phyloP scores from a whole-genome alignment of 2,797 vertebrate species.

The Hafferia zeledoni region DNA sequence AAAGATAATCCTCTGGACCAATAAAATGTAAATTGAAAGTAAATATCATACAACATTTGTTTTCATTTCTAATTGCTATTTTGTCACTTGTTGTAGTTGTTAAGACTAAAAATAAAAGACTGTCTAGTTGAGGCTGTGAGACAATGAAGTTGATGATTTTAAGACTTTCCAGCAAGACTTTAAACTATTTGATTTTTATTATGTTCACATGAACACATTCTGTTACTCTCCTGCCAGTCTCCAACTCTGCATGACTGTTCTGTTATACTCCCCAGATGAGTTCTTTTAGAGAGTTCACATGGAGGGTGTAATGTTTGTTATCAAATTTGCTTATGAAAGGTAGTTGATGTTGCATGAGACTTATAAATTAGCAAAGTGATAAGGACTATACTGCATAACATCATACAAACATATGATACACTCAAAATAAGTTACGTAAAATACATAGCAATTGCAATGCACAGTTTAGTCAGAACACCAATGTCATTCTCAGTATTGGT shows the following conservation, averaged over 20 bases:
- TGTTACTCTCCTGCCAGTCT: background rate
- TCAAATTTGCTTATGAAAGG: background rate
- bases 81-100: background rate
- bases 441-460: fast-evolving
- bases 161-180: background rate
- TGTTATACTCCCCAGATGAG: fast-evolving
- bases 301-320: background rate
- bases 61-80: background rate
- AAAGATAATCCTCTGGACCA: background rate
- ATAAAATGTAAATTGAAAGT: background rate
- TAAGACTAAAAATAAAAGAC: background rate
- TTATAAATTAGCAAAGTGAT: too few species aligned
- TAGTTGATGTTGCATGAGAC: too few species aligned
- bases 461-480: fast-evolving
- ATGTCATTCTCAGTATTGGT: fast-evolving
- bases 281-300: background rate
- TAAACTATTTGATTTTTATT: background rate
- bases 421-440: background rate
- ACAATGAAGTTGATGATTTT: background rate
- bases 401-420: fast-evolving
- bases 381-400: background rate
- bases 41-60: background rate
- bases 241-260: background rate
- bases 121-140: background rate
- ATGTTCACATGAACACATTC: background rate